Evolutionary conservation across 2,113 vertebrate genomes (phyloP).

Genomic region (Heloderma charlesbogerti): DNA sequence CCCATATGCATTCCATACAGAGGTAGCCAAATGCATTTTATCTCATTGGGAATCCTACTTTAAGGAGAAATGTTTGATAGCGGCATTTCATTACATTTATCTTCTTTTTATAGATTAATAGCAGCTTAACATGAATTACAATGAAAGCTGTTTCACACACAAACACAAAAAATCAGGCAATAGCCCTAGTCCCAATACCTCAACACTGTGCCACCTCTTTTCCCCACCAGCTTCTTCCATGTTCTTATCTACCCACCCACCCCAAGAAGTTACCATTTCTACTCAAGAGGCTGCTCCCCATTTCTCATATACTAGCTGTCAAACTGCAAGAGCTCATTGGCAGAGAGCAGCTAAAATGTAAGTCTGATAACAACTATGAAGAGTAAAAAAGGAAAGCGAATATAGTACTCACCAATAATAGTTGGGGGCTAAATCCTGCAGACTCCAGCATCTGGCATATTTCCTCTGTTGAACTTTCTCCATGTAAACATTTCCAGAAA

Average conservation of each 20-base stretch:
- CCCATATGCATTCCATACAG: neutral
- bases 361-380: neutral
- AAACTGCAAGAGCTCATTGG: neutral
- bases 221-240: neutral
- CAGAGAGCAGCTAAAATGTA: neutral
- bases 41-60: neutral
- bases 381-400: neutral
- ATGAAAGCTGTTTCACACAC: neutral
- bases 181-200: too few relatives aligned
- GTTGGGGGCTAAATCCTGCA: constrained; percentile 89
- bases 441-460: constrained; percentile 86
- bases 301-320: neutral
- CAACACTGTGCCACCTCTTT: neutral
- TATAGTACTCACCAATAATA: constrained; percentile 86
- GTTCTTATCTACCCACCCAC: neutral
- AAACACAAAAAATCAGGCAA: neutral
- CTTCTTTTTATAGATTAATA: neutral
- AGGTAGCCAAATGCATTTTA: neutral
- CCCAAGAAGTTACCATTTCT: neutral
- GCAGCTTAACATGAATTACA: neutral
- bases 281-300: neutral
- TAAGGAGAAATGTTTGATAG: neutral
- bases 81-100: neutral
- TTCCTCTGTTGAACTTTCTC: constrained; percentile 84
- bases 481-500: constrained; percentile 93